These are phyloP conservation scores for Molorchus minor DNA, from an alignment of 2,888 invertebrate genomes.

Conservation along the genomic window DNA sequence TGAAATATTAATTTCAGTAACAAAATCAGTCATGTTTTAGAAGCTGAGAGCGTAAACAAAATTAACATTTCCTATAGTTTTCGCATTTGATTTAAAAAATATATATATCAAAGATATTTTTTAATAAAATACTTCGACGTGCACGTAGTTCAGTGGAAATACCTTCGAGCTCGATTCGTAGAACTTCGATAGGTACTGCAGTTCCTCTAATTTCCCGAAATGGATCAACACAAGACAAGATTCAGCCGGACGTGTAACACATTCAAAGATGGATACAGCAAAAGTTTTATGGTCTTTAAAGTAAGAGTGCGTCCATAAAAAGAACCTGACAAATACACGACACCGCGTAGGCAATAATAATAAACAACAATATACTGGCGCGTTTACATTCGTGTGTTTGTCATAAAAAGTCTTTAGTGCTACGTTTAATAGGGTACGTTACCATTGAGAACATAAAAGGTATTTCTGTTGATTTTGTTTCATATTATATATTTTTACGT, in stretches of 20 bases:
- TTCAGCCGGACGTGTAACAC: conserved; percentile 29
- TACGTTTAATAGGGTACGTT: conserved; percentile 1
- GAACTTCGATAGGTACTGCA: too few relatives aligned
- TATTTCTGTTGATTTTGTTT: background rate
- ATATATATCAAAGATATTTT: too few relatives aligned
- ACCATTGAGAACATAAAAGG: background rate
- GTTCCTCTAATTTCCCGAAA: background rate
- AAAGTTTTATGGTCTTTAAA: conserved; percentile 14
- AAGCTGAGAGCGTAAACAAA: too few relatives aligned
- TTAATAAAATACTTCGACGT: too few relatives aligned
- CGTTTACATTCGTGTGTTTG: conserved; percentile 9
- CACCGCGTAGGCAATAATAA: conserved; percentile 4
- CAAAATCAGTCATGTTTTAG: too few relatives aligned
- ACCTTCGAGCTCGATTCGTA: too few relatives aligned
- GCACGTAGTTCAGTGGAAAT: too few relatives aligned
- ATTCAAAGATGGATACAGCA: conserved; percentile 29
- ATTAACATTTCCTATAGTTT: too few relatives aligned
- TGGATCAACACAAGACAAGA: conserved; percentile 6
- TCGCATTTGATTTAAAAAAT: too few relatives aligned
- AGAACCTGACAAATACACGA: background rate
- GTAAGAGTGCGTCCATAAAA: conserved; percentile 11
- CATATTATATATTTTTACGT: background rate
- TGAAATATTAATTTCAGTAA: too few relatives aligned
- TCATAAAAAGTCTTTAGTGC: conserved; percentile 1
- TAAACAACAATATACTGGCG: conserved; percentile 2